Base-by-base conservation (phyloP, 2,888 invertebrate genomes). In the Netelia virgata region DNA sequence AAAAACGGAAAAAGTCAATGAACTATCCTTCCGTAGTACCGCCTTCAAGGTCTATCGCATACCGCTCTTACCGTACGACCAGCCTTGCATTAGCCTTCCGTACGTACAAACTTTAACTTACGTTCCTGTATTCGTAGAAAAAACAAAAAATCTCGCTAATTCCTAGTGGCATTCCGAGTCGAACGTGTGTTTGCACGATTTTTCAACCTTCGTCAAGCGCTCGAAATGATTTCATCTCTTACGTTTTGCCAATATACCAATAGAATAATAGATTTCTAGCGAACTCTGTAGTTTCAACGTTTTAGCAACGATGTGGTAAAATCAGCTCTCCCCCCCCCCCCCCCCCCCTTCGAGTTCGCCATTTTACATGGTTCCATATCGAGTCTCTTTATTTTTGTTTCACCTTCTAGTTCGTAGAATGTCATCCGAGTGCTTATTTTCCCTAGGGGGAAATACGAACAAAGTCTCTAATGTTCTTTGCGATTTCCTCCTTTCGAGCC, bases 271-370 rank as follows among this genome's bases (percentile, higher is more conserved):
- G n/a, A 43, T 66, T 61, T 47, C 69, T 59, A 10, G 55, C 43
- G 20, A 64, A 69, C 14, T 64, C 47, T 74, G 76, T 79, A 43
- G 47, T 36, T 69, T 74, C 36, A 83, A 74, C 36, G 57, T 55
- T 83, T 83, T 83, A 83, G 83, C 83, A 73, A 57, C 11, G 73
- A 75, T 16, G 59, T 74, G 83, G 66, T 70, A 79, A 83, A 78
- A 83, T 47, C 18, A 14, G 16, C 53, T n/a, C n/a, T n/a, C n/a
- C n/a, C n/a, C n/a, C n/a, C n/a, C n/a, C n/a, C n/a, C n/a, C n/a
- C n/a, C n/a, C n/a, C n/a, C n/a, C n/a, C n/a, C n/a, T n/a, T n/a
- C n/a, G n/a, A 16, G 5, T 8, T 55, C 50, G 20, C 53, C n/a
- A 11, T 53, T 64, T 63, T 36, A 61, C 18, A 10, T 28, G 1